Percentiles rank a stretch among this genome's conserved stretches.
These are phyloP conservation scores for Sparus aurata DNA, from an alignment of 2,797 vertebrate species.

Conservation along the genomic window DNA sequence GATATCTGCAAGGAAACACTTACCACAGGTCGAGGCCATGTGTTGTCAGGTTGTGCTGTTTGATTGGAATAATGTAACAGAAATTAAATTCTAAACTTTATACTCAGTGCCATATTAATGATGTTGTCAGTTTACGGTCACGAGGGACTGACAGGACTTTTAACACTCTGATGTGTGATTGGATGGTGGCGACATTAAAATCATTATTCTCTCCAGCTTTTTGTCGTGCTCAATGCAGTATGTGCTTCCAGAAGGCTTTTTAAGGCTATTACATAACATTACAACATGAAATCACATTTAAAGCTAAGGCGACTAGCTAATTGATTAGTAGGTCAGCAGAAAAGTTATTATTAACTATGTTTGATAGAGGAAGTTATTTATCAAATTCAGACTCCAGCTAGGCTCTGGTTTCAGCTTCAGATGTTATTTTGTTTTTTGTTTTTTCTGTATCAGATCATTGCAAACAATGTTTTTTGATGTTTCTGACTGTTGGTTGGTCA, in stretches of 20 bases:
- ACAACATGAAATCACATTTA: neutral
- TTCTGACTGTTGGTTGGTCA: neutral
- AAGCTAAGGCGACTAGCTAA: neutral
- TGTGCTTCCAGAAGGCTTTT: neutral
- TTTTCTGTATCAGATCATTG: neutral
- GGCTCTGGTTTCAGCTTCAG: neutral
- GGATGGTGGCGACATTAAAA: neutral
- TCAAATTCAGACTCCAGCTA: neutral
- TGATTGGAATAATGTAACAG: constrained; percentile 29
- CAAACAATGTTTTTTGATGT: neutral
- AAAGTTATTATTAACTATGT: neutral
- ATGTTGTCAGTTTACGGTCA: neutral
- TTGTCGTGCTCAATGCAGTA: neutral
- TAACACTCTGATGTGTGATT: neutral
- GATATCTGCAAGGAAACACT: constrained; percentile 22
- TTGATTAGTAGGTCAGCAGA: neutral
- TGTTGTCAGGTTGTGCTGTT: constrained; percentile 38
- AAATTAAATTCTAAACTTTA: constrained; percentile 23
- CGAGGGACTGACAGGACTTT: neutral
- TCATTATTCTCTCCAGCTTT: neutral
- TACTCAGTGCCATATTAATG: neutral
- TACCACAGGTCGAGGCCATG: neutral
- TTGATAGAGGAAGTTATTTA: neutral
- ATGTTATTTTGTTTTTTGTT: neutral
- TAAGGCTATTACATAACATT: neutral